These are phyloP conservation scores for Microhierax caerulescens DNA, from an alignment of 2,797 vertebrate genomes.

Conservation along the genomic window DNA sequence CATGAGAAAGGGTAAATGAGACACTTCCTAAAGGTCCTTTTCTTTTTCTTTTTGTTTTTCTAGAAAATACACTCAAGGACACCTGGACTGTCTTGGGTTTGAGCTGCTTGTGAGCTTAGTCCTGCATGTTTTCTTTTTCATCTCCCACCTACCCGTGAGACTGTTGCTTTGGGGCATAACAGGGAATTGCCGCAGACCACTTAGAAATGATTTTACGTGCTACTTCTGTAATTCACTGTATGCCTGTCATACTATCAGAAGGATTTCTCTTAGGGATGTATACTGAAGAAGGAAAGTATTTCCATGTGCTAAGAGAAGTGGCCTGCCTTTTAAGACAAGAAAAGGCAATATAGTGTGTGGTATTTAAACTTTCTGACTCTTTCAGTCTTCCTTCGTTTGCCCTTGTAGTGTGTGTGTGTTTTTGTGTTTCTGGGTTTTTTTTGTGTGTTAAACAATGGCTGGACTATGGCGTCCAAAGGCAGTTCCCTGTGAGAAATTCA, in stretches of 20 bases:
- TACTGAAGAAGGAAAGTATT: not conserved
- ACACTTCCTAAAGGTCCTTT: not conserved
- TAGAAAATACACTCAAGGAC: not conserved
- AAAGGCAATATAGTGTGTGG: not conserved
- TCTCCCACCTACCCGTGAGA: not conserved
- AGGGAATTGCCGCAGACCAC: slow-evolving; percentile 1
- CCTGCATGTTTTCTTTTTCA: not conserved
- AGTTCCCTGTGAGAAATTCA: slow-evolving; percentile 16
- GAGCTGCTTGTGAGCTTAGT: not conserved
- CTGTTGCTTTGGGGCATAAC: not conserved
- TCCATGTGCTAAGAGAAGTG: not conserved
- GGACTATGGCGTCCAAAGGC: not conserved
- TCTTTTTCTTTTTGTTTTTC: not conserved
- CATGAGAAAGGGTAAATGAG: not conserved
- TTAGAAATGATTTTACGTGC: not conserved
- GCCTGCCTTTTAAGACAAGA: not conserved
- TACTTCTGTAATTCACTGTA: not conserved
- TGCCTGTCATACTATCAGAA: not conserved
- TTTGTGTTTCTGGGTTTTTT: not conserved
- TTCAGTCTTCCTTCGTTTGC: not conserved
- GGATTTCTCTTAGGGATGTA: not conserved
- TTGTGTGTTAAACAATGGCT: not conserved
- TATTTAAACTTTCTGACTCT: not conserved
- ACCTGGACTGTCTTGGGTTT: not conserved
- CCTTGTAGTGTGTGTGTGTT: not conserved